Percentiles rank a stretch among this genome's conserved stretches.
phyloP scores from a whole-genome alignment of 2,113 vertebrate species.

The Grantiella picta region DNA sequence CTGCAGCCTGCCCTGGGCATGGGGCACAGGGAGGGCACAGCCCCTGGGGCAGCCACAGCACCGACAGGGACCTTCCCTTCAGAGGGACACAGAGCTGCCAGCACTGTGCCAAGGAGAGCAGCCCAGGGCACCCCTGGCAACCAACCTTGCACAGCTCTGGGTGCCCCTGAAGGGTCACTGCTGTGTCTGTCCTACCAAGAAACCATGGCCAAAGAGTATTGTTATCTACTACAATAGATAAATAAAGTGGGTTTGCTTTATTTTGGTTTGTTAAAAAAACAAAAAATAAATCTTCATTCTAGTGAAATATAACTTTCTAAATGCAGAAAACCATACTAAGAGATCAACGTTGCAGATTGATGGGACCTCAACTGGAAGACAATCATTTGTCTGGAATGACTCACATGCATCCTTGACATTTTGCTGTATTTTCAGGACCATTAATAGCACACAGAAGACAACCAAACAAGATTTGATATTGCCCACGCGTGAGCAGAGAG shows the following conservation, averaged over 20 bases:
- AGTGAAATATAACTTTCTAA: not conserved
- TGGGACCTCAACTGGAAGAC: not conserved
- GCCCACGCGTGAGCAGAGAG: not conserved
- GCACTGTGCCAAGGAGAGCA: accelerated
- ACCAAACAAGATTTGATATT: not conserved
- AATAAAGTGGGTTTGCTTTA: not conserved
- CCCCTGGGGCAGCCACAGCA: not conserved
- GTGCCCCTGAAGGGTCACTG: not conserved
- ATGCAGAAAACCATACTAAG: not conserved
- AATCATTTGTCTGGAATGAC: not conserved
- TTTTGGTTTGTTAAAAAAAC: not conserved
- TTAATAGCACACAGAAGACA: not conserved
- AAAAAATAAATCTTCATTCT: not conserved
- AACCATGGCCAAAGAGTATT: accelerated
- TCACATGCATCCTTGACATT: not conserved
- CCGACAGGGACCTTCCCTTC: not conserved
- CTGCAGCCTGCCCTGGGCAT: not conserved
- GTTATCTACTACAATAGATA: not conserved
- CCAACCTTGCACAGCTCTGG: too few species aligned
- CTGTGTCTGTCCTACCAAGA: not conserved
- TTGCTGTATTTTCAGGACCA: not conserved
- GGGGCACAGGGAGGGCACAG: accelerated
- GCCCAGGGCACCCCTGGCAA: not conserved
- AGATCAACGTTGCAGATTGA: not conserved
- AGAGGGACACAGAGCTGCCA: not conserved